Evolutionary conservation across 2,888 invertebrate genomes (phyloP).

Genomic region (Agapetus fuscipes): DNA sequence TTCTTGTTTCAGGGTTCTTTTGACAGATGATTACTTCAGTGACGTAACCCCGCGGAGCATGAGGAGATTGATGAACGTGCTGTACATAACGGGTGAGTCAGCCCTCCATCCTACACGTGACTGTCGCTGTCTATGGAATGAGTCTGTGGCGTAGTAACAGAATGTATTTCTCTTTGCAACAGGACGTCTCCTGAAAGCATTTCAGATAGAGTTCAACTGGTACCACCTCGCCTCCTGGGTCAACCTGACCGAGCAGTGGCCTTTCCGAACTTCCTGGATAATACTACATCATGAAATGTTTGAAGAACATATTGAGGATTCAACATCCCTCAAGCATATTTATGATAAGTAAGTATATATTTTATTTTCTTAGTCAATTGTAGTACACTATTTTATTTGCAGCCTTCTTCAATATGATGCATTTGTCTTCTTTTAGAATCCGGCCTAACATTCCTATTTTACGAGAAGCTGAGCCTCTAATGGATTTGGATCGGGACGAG

Average conservation of each 20-base stretch:
- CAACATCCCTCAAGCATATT: constrained; percentile 74
- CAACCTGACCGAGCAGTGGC: constrained; percentile 98
- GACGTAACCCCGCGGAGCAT: constrained; percentile 97
- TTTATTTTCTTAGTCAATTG: constrained; percentile 2
- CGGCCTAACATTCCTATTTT: constrained; percentile 71
- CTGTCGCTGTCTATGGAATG: too few relatives aligned
- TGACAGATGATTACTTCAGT: constrained; percentile 97
- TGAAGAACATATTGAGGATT: constrained; percentile 81
- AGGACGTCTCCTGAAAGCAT: constrained; percentile 94
- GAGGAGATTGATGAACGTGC: constrained; percentile 92
- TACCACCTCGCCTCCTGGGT: constrained; percentile 97
- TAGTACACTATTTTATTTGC: constrained; percentile 2
- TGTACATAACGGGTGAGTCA: constrained; percentile 84
- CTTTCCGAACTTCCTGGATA: constrained; percentile 94
- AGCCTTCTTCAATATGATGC: too few relatives aligned
- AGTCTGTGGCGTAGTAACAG: too few relatives aligned
- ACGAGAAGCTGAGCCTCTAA: constrained; percentile 78
- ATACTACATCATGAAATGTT: constrained; percentile 87
- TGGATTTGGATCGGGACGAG: constrained; percentile 91
- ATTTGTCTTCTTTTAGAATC: constrained; percentile 47
- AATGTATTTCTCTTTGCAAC: too few relatives aligned
- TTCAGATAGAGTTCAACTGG: constrained; percentile 99
- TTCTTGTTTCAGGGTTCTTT: constrained; percentile 61
- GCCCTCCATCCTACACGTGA: too few relatives aligned
- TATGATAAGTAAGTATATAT: constrained; percentile 74